These are phyloP conservation scores for Podarcis lilfordi DNA, from an alignment of 2,797 vertebrate genomes.

Conservation along the genomic window DNA sequence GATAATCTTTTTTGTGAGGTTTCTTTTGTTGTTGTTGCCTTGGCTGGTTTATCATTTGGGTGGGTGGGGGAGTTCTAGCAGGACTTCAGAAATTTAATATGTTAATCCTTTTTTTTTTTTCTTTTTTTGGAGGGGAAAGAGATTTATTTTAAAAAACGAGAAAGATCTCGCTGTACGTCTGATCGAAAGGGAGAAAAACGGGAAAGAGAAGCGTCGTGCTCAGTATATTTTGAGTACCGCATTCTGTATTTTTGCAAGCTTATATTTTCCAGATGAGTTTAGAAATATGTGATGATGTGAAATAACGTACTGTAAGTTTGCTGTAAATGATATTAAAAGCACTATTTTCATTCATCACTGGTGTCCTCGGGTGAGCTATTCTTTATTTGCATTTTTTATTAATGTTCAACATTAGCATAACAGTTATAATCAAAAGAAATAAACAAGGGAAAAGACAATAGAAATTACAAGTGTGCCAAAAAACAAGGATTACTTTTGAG, in stretches of 20 bases:
- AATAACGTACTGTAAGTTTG: constrained; percentile 79
- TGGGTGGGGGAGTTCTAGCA: constrained; percentile 23
- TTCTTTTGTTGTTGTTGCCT: constrained; percentile 4
- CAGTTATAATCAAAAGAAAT: too few species aligned
- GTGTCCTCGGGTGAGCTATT: constrained; percentile 66
- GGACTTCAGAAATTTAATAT: constrained; percentile 58
- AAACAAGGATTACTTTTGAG: too few species aligned
- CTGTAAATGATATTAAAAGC: constrained; percentile 83
- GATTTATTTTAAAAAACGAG: constrained; percentile 9
- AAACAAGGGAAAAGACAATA: too few species aligned
- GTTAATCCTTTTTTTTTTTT: constrained; percentile 41
- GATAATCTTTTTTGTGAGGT: constrained; percentile 27
- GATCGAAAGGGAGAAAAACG: constrained; percentile 6
- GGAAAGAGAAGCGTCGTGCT: constrained; percentile 65
- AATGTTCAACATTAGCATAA: too few species aligned
- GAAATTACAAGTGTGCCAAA: too few species aligned
- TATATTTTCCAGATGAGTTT: constrained; percentile 82
- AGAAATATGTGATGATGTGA: constrained; percentile 79
- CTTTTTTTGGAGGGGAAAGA: not conserved
- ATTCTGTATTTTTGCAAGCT: constrained; percentile 82
- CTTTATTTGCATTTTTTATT: not conserved
- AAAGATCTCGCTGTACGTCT: constrained; percentile 48
- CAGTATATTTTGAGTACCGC: constrained; percentile 76
- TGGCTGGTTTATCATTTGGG: constrained; percentile 39
- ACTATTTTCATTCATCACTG: constrained; percentile 82